Evolutionary conservation across 2,888 invertebrate genomes (phyloP), one percentile per base, ranked within the genome.

Genomic region (Pammene aurita): DNA sequence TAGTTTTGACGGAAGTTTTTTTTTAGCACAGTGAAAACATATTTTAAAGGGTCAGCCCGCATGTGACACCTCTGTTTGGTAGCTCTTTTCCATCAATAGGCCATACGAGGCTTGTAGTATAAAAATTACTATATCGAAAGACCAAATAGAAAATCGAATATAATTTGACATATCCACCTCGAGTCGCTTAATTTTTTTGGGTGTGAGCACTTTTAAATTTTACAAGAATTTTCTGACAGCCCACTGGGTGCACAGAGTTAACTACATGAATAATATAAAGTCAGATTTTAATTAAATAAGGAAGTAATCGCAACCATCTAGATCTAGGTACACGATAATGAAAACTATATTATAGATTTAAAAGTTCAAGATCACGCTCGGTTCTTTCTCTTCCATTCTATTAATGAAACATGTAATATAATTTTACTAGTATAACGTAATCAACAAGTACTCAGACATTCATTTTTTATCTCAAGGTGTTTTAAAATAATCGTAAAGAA

Each of bases 311-410:
- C 38, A 55, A 38, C 55, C 14, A 55, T 26, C 26, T 26, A 26
- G 2, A 26, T n/a, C n/a, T n/a, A n/a, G n/a, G 26, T 7, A 41
- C 56, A 7, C n/a, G n/a, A 13, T 13, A 18, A 41, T 16, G n/a
- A n/a, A 42, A 57, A 42, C 42, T 44, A 42, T 42, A 42, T 57
- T 18, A 42, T 10, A 26, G 2, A 42, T 18, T n/a, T 42, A 42
- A 42, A 57, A 57, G 57, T 57, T 57, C 57, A 57, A 57, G 57
- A 57, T 7, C 57, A 57, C 13, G 42, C 42, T 0, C 26, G 4
- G n/a, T 44, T 57, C 2, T 14, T 13, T 54, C 35, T 57, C 2
- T 52, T 42, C 26, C 42, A 42, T 57, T 57, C n/a, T 26, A 42
- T 42, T 57, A 5, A 57, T n/a, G 26, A 13, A 42, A 18, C n/a